A percentile compares a stretch with the other conserved stretches of the same genome.
These are phyloP conservation scores for Pocota personata DNA, from an alignment of 2,888 invertebrate genomes.

Conservation along the genomic window DNA sequence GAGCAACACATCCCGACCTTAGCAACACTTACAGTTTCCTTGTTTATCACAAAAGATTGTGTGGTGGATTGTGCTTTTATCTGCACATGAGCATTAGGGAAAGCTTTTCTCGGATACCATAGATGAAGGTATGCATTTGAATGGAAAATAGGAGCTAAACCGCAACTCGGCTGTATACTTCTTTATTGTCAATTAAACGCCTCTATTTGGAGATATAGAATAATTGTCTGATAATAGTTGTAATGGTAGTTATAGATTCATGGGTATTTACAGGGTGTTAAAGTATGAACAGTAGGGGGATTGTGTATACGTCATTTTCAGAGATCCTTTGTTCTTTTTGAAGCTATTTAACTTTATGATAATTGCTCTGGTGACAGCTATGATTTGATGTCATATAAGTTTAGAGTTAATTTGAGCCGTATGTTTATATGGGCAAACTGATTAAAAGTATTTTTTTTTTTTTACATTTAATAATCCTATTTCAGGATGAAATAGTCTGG, in stretches of 20 bases:
- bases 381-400: slow-evolving; percentile 6
- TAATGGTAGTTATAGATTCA: slow-evolving; percentile 56
- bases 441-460: not conserved
- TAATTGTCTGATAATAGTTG: slow-evolving; percentile 71
- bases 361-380: not conserved
- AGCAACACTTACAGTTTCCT: slow-evolving; percentile 38
- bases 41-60: slow-evolving; percentile 58
- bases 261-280: slow-evolving; percentile 11
- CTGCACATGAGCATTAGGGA: slow-evolving; percentile 59
- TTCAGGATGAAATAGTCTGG: too few species aligned
- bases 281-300: not conserved
- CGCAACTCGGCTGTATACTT: slow-evolving; percentile 55
- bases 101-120: slow-evolving; percentile 52
- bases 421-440: not conserved
- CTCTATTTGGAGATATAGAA: slow-evolving; percentile 67
- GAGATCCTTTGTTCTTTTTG: not conserved
- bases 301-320: not conserved
- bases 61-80: slow-evolving; percentile 48
- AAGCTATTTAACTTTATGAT: slow-evolving; percentile 10
- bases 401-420: not conserved
- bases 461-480: too few species aligned
- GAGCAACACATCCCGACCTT: slow-evolving; percentile 65
- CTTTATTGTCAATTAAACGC: slow-evolving; percentile 66
- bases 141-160: slow-evolving; percentile 54
- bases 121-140: slow-evolving; percentile 54